A percentile compares a stretch with the other conserved stretches of the same genome.
Conservation (phyloP, 1,140 invertebrate species). For the Delia radicum region DNA sequence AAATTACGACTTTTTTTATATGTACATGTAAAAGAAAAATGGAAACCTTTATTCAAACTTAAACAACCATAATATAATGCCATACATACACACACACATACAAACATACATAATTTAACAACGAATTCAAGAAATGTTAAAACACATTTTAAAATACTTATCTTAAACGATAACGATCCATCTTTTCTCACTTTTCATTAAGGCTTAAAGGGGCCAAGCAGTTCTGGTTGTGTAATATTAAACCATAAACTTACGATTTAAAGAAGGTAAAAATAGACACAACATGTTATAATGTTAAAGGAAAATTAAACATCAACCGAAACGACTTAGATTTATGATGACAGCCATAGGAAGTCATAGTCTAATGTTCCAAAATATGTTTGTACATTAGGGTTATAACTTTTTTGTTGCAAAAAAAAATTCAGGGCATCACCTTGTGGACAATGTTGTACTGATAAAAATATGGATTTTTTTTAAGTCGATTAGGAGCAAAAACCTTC, state of each 20-base stretch:
- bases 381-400: no score
- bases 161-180: conserved; percentile 21
- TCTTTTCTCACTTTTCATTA: background rate
- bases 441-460: no score
- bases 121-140: background rate
- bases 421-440: no score
- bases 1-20: background rate
- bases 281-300: background rate
- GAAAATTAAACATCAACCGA: conserved; percentile 11
- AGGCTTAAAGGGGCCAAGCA: background rate
- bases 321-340: conserved; percentile 16
- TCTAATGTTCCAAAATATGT: background rate
- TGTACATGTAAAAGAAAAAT: no score
- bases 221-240: background rate
- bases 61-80: no score
- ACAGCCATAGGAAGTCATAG: conserved; percentile 13
- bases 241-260: background rate
- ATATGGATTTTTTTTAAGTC: no score
- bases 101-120: background rate
- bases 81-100: background rate
- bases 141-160: conserved; percentile 14
- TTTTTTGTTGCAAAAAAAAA: no score
- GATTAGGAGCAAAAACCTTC: no score
- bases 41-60: background rate
- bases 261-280: background rate